Evolutionary conservation across 2,113 vertebrate genomes (phyloP).

Genomic region (Gallinago undulata): DNA sequence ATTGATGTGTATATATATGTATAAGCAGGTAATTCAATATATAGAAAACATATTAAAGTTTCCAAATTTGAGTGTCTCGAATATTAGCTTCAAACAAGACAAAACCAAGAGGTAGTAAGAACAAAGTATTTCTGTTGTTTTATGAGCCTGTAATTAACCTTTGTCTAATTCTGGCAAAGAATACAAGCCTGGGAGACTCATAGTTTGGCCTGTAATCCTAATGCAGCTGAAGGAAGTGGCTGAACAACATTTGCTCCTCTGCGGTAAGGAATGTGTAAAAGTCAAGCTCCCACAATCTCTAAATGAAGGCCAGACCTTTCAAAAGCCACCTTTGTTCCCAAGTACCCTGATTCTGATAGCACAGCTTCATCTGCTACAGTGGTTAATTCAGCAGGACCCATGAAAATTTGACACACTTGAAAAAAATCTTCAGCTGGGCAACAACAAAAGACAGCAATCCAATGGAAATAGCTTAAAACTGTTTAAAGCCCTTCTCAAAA

Average conservation of each 20-base stretch:
- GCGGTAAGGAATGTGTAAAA: neutral
- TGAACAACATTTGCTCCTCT: neutral
- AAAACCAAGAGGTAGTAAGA: neutral
- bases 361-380: neutral
- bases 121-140: neutral
- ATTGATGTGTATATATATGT: neutral
- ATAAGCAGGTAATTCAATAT: neutral
- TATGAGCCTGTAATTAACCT: neutral
- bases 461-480: neutral
- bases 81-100: neutral
- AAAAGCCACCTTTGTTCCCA: neutral
- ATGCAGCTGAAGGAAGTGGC: neutral
- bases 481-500: neutral
- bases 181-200: neutral
- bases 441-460: neutral
- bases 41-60: neutral
- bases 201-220: neutral
- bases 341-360: neutral
- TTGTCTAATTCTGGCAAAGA: neutral
- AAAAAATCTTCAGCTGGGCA: neutral
- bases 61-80: neutral
- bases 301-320: neutral
- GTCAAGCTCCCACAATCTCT: neutral
- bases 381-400: neutral
- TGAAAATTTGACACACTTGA: neutral